Evolutionary conservation across 1,140 invertebrate genomes (phyloP).

Genomic region (Oncopodura yosiiana): DNA sequence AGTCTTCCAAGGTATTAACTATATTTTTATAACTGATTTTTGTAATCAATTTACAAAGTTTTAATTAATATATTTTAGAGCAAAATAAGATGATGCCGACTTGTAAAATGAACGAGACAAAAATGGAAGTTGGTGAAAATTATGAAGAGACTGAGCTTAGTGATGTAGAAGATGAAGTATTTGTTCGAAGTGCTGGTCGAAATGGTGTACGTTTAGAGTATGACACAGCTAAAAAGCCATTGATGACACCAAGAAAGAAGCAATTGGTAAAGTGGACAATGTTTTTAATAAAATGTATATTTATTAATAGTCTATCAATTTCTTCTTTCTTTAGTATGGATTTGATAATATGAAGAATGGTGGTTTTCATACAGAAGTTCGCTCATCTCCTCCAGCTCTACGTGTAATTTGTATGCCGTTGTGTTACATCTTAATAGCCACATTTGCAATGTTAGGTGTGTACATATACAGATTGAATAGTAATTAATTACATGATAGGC

Average conservation of each 20-base stretch:
- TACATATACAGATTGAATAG: slow-evolving; percentile 1
- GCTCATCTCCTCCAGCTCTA: slow-evolving; percentile 26
- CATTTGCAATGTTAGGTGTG: slow-evolving; percentile 35
- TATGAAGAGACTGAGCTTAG: slow-evolving; percentile 34
- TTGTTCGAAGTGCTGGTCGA: slow-evolving; percentile 57
- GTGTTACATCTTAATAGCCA: slow-evolving; percentile 35
- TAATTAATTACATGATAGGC: neutral
- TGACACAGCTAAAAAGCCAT: slow-evolving; percentile 58
- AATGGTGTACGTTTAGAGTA: slow-evolving; percentile 50
- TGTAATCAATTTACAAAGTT: neutral
- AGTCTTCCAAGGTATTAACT: neutral
- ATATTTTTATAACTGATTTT: neutral
- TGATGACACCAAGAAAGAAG: slow-evolving; percentile 59
- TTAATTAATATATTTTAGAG: too few species aligned
- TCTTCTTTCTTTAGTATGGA: slow-evolving; percentile 21
- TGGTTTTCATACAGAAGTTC: slow-evolving; percentile 33
- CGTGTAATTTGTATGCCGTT: slow-evolving; percentile 35
- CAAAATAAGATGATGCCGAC: slow-evolving; percentile 21
- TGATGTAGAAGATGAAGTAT: slow-evolving; percentile 66
- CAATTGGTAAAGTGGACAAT: slow-evolving; percentile 32
- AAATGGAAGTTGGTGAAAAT: slow-evolving; percentile 35
- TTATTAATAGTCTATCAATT: slow-evolving; percentile 12
- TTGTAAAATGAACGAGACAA: slow-evolving; percentile 35
- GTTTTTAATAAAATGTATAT: neutral
- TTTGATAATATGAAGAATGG: slow-evolving; percentile 31